Evolutionary conservation across 1,140 invertebrate species (phyloP).

Genomic region (Pogonomyrmex californicus): DNA sequence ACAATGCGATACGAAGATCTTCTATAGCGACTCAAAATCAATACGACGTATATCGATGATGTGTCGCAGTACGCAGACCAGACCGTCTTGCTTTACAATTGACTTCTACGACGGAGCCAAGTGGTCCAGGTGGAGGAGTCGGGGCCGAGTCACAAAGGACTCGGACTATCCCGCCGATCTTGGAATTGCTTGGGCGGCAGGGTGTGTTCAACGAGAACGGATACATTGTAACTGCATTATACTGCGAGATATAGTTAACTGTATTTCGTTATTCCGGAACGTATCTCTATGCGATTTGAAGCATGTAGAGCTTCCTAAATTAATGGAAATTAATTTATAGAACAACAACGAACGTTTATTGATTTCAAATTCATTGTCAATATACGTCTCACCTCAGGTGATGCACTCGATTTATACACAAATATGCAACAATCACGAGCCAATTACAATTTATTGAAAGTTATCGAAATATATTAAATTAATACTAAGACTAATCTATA

Average conservation of each 20-base stretch:
- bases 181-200: constrained; percentile 23
- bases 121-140: background rate
- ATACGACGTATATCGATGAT: constrained; percentile 71
- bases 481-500: background rate
- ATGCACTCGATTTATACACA: background rate
- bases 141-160: constrained; percentile 35
- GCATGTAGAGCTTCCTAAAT: background rate
- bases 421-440: background rate
- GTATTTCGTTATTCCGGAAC: background rate
- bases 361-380: background rate
- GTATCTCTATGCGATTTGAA: background rate
- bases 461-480: background rate
- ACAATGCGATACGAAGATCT: constrained; percentile 66
- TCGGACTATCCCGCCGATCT: constrained; percentile 41
- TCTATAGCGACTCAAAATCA: constrained; percentile 68
- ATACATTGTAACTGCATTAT: constrained; percentile 27
- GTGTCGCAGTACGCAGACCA: constrained; percentile 66
- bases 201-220: constrained; percentile 10
- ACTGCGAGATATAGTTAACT: background rate
- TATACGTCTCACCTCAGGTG: background rate
- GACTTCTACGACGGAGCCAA: constrained; percentile 60
- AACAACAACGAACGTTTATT: background rate
- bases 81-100: constrained; percentile 64
- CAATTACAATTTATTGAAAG: background rate
- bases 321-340: constrained; percentile 47